Base-by-base conservation (phyloP, 2,113 vertebrate genomes). In the Rhea americana region DNA sequence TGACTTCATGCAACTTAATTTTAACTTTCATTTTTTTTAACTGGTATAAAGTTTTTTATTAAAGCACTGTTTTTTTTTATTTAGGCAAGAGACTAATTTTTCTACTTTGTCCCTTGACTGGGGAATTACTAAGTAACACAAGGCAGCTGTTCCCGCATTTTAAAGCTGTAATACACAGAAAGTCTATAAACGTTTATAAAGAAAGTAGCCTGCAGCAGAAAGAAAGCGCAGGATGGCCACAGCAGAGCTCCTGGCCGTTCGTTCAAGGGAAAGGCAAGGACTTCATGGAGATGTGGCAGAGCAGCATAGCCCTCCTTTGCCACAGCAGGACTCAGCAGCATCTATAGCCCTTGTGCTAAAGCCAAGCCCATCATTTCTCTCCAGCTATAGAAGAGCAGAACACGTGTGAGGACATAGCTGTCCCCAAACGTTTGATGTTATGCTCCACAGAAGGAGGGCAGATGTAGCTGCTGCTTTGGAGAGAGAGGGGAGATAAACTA, bases 131-230 rank as follows among this genome's bases (percentile, higher is more conserved):
- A 3, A 53, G 86, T 74, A 82, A 90, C 20, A 51, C 22, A 22
- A 82, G 86, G 86, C 87, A 95, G 91, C 83, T 93, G 76, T 35
- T 87, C 22, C n/a, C 50, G 32, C 68, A 14, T n/a, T 51, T 37
- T 58, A 86, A 79, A 2, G 50, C 45, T 66, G n/a, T 7, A 1
- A 8, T 3, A 32, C 32, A 73, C 56, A 17, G 39, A 45, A 53
- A 53, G 19, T 41, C 15, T 17, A 21, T 51, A 55, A 53, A 7
- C 24, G 70, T 66, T 21, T 37, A 4, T 0, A 7, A 48, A 65
- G 43, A 30, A 37, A 71, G 58, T n/a, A 82, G 59, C 32, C 41
- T 78, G 75, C 4, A 0, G 30, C 24, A 10, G 55, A n/a, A 53
- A 41, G 51, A 16, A 80, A 20, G 25, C 9, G 61, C 48, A 53